phyloP scores from a whole-genome alignment of 2,888 invertebrate species.

The Eudasyphora cyanicolor region DNA sequence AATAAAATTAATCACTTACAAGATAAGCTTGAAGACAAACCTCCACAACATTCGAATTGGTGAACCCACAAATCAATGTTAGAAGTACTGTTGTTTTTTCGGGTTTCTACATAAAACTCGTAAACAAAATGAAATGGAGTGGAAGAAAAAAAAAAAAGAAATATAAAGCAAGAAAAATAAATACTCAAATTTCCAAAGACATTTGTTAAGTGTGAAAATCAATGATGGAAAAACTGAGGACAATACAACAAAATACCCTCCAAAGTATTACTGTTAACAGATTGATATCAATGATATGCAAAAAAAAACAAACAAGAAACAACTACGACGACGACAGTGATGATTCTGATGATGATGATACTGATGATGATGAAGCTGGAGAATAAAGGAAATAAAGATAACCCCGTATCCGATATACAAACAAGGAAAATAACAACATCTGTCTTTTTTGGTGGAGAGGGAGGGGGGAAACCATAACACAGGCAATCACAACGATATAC shows the following conservation, averaged over 20 bases:
- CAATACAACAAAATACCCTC: conserved; percentile 59
- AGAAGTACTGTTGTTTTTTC: conserved; percentile 28
- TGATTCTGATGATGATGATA: conserved; percentile 14
- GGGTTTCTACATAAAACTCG: background rate
- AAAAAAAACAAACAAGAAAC: conserved; percentile 39
- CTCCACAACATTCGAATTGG: conserved; percentile 23
- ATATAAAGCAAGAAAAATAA: conserved; percentile 26
- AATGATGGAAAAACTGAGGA: conserved; percentile 43
- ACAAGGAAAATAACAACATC: conserved; percentile 51
- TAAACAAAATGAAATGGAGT: background rate
- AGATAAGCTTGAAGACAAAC: conserved; percentile 47
- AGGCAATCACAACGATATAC: conserved; percentile 16
- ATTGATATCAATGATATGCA: conserved; percentile 72
- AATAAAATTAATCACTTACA: conserved; percentile 55
- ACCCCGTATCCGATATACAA: conserved; percentile 43
- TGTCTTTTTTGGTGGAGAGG: too few species aligned
- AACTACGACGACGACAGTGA: conserved; percentile 28
- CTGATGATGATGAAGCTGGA: conserved; percentile 6
- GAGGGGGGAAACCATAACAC: conserved; percentile 22
- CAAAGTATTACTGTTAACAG: conserved; percentile 75
- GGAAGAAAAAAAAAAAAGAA: too few species aligned
- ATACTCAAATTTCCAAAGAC: conserved; percentile 56
- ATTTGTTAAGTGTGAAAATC: conserved; percentile 66
- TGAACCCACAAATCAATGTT: conserved; percentile 57
- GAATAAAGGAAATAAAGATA: conserved; percentile 24